Evolutionary conservation across 1,140 invertebrate species (phyloP), one percentile per base, ranked within the genome.

Genomic region (Asobara japonica): DNA sequence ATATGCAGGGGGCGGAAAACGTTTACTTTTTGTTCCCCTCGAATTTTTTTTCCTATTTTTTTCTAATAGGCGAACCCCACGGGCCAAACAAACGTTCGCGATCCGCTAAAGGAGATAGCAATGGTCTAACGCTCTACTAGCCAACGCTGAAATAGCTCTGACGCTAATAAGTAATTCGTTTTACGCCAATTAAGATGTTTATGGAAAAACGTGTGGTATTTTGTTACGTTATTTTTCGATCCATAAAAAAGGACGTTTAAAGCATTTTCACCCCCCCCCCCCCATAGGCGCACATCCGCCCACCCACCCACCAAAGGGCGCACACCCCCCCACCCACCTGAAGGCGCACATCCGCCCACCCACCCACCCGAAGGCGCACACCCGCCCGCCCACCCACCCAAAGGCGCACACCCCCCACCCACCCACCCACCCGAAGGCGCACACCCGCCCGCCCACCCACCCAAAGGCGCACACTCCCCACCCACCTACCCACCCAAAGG

Each of bases 41-140:
- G 18, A 22, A 25, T 56, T 27, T 8, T 25, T 56, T 22, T 56
- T 56, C 18, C 31, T n/a, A 45, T n/a, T 45, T 3, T 3, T 13
- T 56, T 18, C 22, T 56, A 11, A 51, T 11, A 51, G 45, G 30
- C 25, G 74, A 41, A 76, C 67, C 51, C 65, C 25, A 16, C 66
- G 27, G 33, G 67, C 8, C 72, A 73, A 76, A 78, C 74, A 80
- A 76, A 78, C 79, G 77, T 77, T 64, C 45, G 31, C 51, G 66
- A 69, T 73, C 31, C 30, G 33, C 61, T 64, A 48, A 62, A 76
- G 77, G 78, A 80, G 69, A 70, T 70, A 70, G 79, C 11, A 74
- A 80, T 75, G 79, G 74, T 82, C 75, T 78, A 76, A 73, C 77
- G 81, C 79, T 80, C 81, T 80, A 75, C 77, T 82, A 79, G 77